Conservation (phyloP, 2,797 vertebrate species). For the Rhynchonycteris naso region DNA sequence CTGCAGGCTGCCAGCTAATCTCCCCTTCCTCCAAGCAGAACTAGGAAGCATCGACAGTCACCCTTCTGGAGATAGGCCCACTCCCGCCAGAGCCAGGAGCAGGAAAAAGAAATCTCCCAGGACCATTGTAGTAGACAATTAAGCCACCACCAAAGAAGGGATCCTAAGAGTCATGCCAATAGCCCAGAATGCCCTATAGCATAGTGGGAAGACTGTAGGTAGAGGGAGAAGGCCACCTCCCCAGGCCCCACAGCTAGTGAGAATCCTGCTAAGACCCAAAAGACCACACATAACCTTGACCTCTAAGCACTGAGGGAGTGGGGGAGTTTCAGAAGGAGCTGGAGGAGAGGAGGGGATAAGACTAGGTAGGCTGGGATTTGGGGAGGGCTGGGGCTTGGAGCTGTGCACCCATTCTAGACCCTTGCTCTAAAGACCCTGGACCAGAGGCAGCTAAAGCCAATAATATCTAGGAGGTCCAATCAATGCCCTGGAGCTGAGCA, state of each 20-base stretch:
- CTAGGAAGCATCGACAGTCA: not conserved
- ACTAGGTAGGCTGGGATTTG: not conserved
- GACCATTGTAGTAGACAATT: not conserved
- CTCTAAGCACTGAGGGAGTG: not conserved
- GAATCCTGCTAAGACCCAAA: not conserved
- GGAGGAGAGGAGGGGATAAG: not conserved
- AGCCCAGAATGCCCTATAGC: not conserved
- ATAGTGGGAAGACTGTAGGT: too few relatives aligned
- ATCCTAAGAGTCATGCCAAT: not conserved
- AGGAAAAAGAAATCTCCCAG: not conserved
- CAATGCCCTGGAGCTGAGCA: not conserved
- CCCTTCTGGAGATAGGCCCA: not conserved
- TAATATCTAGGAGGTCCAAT: not conserved
- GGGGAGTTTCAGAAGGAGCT: too few relatives aligned
- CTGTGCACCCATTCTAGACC: not conserved
- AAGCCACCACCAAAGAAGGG: not conserved
- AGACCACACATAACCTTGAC: not conserved
- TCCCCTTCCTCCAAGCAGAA: not conserved
- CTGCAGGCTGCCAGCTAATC: not conserved
- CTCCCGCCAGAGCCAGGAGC: not conserved
- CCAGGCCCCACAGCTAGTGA: not conserved
- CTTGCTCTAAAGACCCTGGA: not conserved
- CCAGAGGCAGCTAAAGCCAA: not conserved
- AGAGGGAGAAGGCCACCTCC: not conserved
- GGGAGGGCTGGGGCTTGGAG: not conserved